These are phyloP conservation scores for Macaca fascicularis DNA, from an alignment of 2,113 vertebrate genomes.

Conservation along the genomic window T2T-MFA8v1.1 NC_088376.1:96904001-96904500, in stretches of 20 bases:
- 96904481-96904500: neutral
- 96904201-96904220: neutral
- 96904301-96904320: neutral
- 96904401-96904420: neutral
- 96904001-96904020: neutral
- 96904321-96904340: neutral
- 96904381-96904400: neutral
- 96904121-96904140: neutral
- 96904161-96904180: neutral
- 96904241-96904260: neutral
- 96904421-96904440: neutral
- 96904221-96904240: neutral
- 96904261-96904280: neutral
- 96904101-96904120: neutral
- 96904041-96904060: neutral
- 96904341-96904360: neutral
- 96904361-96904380: neutral
- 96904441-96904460: neutral
- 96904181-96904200: neutral
- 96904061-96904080: neutral
- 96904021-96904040: neutral
- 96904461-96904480: neutral
- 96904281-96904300: neutral
- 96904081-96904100: neutral
- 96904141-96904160: neutral